phyloP scores from a whole-genome alignment of 2,797 vertebrate species.

The Periophthalmus magnuspinnatus region DNA sequence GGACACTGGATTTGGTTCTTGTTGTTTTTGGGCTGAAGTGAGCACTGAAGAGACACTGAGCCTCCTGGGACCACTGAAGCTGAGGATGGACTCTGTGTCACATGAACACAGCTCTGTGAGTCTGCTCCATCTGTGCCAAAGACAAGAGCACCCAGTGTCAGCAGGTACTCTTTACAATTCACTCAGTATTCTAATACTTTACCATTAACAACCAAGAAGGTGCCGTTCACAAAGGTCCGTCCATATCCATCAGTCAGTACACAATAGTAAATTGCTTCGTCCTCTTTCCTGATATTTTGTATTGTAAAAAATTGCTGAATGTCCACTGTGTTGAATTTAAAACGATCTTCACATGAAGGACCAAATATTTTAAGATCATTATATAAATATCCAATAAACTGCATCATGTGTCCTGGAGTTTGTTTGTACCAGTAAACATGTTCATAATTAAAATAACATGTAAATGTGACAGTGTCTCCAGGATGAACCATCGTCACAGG shows the following conservation, averaged over 20 bases:
- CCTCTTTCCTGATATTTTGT: too few species aligned
- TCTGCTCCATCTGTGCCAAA: conserved; percentile 22
- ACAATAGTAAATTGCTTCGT: too few species aligned
- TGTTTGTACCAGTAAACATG: too few species aligned
- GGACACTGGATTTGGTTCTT: conserved; percentile 23
- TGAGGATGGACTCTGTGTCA: conserved; percentile 23
- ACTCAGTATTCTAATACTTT: background rate
- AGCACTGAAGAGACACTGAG: conserved; percentile 45
- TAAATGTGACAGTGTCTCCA: too few species aligned
- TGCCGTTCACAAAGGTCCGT: background rate
- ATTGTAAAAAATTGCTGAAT: too few species aligned
- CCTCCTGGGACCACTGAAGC: background rate
- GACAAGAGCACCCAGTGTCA: background rate
- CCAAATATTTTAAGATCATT: too few species aligned
- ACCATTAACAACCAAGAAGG: background rate
- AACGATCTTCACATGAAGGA: too few species aligned
- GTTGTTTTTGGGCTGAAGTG: conserved; percentile 1
- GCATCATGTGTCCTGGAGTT: too few species aligned
- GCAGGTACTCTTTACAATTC: background rate
- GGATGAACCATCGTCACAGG: background rate
- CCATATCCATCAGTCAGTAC: background rate
- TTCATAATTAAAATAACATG: too few species aligned
- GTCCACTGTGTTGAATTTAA: too few species aligned
- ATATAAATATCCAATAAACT: background rate
- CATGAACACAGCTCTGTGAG: background rate